Conservation (phyloP, 2,113 vertebrate species). For the Macrotus californicus region DNA sequence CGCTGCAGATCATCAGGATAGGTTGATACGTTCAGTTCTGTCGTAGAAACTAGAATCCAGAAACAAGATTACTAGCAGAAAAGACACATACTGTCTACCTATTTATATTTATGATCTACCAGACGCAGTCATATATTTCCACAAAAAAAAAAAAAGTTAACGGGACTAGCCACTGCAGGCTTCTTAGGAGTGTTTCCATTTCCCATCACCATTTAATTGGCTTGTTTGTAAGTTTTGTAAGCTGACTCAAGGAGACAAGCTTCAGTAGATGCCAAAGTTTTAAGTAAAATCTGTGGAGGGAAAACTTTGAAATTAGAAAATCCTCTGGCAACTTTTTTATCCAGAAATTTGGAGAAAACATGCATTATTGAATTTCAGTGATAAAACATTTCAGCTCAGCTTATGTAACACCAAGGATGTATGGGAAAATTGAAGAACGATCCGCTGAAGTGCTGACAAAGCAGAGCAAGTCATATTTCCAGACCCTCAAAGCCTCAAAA, state of each 20-base stretch:
- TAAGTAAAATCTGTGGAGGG: background rate
- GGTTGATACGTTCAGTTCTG: background rate
- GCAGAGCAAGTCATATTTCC: background rate
- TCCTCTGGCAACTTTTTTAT: background rate
- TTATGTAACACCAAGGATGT: background rate
- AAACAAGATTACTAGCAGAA: background rate
- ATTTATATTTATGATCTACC: background rate
- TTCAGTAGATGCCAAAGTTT: background rate
- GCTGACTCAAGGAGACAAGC: background rate
- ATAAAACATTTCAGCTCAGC: background rate
- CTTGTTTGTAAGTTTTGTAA: background rate
- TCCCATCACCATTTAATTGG: slow-evolving; percentile 10
- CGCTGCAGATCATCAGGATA: background rate
- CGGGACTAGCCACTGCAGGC: background rate
- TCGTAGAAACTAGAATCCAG: background rate
- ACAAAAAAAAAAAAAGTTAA: background rate
- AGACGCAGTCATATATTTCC: background rate
- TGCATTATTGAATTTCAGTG: background rate
- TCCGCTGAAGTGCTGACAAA: background rate
- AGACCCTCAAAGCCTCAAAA: background rate
- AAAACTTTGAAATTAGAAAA: background rate
- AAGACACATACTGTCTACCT: background rate
- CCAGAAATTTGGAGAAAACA: slow-evolving; percentile 10
- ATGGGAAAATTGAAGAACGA: background rate
- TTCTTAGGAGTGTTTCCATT: background rate